phyloP scores from a whole-genome alignment of 2,113 vertebrate species.

The Vimba vimba region DNA sequence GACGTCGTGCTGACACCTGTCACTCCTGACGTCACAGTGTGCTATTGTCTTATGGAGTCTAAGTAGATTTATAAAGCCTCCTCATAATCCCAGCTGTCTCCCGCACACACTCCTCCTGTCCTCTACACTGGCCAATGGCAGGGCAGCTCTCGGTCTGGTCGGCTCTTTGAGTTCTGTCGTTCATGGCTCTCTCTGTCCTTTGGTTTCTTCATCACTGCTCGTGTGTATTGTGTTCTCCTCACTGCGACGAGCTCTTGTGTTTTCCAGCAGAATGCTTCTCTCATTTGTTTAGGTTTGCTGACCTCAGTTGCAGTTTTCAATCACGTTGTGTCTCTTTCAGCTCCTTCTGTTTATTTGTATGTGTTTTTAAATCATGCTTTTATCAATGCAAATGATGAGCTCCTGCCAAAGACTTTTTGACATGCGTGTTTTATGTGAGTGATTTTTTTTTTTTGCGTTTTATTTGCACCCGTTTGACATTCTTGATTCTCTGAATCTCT shows the following conservation, averaged over 20 bases:
- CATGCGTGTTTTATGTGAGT: neutral
- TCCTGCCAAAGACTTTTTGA: neutral
- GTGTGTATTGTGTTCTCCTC: neutral
- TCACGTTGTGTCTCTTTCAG: neutral
- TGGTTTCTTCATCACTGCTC: neutral
- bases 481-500: neutral
- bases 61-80: constrained; percentile 46
- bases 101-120: neutral
- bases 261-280: neutral
- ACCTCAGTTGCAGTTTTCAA: neutral
- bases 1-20: neutral
- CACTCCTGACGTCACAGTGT: neutral
- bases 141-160: neutral
- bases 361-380: neutral
- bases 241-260: neutral
- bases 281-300: constrained; percentile 8
- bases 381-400: neutral
- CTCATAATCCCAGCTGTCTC: constrained; percentile 54
- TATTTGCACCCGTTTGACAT: neutral
- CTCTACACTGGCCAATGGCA: constrained; percentile 8
- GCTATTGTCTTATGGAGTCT: neutral
- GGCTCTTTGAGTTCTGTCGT: neutral
- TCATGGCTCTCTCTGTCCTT: neutral
- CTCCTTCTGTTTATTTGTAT: neutral
- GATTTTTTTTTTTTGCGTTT: neutral